Evolutionary conservation across 2,797 vertebrate species (phyloP).

Genomic region (Anguilla megastoma): DNA sequence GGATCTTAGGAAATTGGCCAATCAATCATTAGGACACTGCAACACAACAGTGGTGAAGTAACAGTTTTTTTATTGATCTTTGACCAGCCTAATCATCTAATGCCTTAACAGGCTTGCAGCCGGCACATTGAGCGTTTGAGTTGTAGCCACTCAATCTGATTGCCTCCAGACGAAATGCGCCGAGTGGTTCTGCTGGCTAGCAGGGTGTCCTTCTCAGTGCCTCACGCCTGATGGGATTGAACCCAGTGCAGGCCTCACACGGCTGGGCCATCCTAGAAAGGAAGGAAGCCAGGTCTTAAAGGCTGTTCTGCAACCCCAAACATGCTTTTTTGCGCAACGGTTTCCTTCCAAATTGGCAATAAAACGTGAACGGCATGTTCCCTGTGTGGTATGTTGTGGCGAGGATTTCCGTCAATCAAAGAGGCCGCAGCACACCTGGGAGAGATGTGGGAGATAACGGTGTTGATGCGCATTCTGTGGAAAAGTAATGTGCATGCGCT

Average conservation of each 20-base stretch:
- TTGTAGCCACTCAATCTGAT: not conserved
- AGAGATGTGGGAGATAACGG: not conserved
- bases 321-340: not conserved
- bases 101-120: not conserved
- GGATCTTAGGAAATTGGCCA: not conserved
- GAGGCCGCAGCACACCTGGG: not conserved
- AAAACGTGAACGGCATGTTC: not conserved
- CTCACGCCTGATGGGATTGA: not conserved
- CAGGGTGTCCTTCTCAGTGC: not conserved
- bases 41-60: not conserved
- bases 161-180: not conserved
- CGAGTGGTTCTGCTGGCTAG: not conserved
- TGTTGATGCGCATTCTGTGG: not conserved
- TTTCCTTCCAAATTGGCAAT: not conserved
- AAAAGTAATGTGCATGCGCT: not conserved
- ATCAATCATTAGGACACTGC: not conserved
- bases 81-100: not conserved
- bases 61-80: slow-evolving; percentile 5
- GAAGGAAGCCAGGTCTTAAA: not conserved
- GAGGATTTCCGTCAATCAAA: not conserved
- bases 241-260: not conserved
- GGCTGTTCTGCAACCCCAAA: not conserved
- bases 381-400: not conserved
- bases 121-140: not conserved
- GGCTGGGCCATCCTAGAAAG: not conserved